Evolutionary conservation across 2,888 invertebrate genomes (phyloP).

Genomic region (Pomacea canaliculata): DNA sequence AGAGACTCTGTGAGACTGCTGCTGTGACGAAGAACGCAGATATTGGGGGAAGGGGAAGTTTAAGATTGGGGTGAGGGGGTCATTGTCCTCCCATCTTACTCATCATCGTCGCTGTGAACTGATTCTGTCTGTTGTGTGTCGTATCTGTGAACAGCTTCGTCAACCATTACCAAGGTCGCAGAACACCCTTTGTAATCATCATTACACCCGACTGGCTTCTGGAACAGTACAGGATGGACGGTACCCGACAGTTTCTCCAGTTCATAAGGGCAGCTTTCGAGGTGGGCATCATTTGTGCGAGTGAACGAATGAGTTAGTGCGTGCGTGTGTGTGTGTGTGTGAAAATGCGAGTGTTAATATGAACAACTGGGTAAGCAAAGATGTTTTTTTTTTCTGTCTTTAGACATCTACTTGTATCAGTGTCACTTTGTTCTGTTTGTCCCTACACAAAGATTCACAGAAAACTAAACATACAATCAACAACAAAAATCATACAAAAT

Average conservation of each 20-base stretch:
- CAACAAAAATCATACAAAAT: no score
- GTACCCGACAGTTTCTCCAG: constrained; percentile 48
- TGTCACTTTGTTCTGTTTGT: no score
- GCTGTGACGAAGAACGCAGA: no score
- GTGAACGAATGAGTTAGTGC: constrained; percentile 14
- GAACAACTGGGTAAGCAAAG: not conserved
- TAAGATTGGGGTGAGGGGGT: no score
- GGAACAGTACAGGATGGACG: constrained; percentile 39
- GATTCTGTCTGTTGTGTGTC: not conserved
- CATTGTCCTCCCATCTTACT: no score
- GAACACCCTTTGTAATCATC: constrained; percentile 45
- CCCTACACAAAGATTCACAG: no score
- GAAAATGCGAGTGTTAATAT: not conserved
- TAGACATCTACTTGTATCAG: no score
- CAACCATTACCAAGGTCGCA: constrained; percentile 46
- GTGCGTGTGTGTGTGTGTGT: constrained; percentile 16
- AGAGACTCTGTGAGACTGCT: no score
- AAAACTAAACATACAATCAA: no score
- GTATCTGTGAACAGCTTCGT: constrained; percentile 35
- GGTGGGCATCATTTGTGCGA: constrained; percentile 33
- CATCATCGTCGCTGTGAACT: no score
- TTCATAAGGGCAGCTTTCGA: constrained; percentile 49
- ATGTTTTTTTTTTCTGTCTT: no score
- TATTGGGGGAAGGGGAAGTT: no score
- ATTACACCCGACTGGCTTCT: constrained; percentile 47